These are phyloP conservation scores for Ormia ochracea DNA, from an alignment of 2,888 invertebrate species.

Conservation along the genomic window DNA sequence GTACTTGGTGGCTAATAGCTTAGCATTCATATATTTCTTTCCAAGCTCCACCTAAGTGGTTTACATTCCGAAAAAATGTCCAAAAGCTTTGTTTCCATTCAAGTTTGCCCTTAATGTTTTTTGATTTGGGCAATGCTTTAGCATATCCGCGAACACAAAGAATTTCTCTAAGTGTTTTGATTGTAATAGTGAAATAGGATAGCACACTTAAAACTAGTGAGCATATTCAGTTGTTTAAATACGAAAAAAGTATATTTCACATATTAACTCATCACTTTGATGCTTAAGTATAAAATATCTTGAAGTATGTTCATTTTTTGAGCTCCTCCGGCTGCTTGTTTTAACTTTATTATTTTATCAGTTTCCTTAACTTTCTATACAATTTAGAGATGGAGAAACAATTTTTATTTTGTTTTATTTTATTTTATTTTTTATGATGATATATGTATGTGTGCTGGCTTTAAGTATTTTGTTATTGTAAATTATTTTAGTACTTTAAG, in stretches of 20 bases:
- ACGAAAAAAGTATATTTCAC: slow-evolving; percentile 21
- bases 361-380: not conserved
- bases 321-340: slow-evolving; percentile 19
- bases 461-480: slow-evolving; percentile 46
- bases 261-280: slow-evolving; percentile 59
- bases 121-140: no score
- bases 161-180: not conserved
- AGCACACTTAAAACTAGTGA: not conserved
- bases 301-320: slow-evolving; percentile 19
- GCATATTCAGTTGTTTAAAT: not conserved
- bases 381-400: slow-evolving; percentile 3
- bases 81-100: no score
- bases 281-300: slow-evolving; percentile 25
- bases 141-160: no score
- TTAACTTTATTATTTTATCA: slow-evolving; percentile 52
- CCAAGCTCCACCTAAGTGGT: no score
- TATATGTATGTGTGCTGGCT: slow-evolving; percentile 32
- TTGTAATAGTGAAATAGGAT: not conserved
- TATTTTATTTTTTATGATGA: not conserved
- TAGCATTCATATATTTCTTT: no score
- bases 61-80: no score
- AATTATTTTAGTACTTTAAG: slow-evolving; percentile 50
- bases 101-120: no score
- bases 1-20: no score
- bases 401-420: not conserved